Conservation (phyloP, 1,140 invertebrate species). For the Lineus longissimus region DNA sequence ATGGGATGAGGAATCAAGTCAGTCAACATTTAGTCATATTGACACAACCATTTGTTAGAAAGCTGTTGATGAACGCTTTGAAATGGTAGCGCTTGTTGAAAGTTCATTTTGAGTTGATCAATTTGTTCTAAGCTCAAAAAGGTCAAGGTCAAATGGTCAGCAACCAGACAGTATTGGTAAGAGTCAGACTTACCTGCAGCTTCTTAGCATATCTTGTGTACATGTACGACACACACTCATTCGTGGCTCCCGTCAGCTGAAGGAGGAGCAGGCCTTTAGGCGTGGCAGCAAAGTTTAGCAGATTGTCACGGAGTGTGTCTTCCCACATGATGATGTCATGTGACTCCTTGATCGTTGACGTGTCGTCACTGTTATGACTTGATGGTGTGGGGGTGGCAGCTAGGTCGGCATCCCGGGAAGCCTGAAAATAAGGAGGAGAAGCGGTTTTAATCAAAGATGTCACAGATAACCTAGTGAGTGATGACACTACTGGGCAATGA, state of each 20-base stretch:
- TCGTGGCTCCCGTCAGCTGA: slow-evolving; percentile 44
- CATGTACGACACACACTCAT: slow-evolving; percentile 51
- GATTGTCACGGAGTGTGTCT: slow-evolving; percentile 47
- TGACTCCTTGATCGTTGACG: slow-evolving; percentile 16
- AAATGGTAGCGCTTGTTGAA: too few species aligned
- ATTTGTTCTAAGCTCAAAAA: too few species aligned
- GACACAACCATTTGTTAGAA: too few species aligned
- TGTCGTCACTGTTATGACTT: slow-evolving; percentile 24
- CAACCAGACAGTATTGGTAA: too few species aligned
- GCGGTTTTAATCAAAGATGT: too few species aligned
- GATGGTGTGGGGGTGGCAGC: slow-evolving; percentile 34
- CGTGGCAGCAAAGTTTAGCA: slow-evolving; percentile 52
- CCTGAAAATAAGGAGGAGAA: slow-evolving; percentile 21
- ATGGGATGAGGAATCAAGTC: background rate
- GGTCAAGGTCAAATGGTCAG: too few species aligned
- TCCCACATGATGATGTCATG: slow-evolving; percentile 40
- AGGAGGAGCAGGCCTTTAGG: slow-evolving; percentile 50
- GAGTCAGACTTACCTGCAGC: slow-evolving; percentile 50
- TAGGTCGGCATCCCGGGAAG: slow-evolving; percentile 28
- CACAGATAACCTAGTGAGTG: too few species aligned
- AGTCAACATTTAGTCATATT: too few species aligned
- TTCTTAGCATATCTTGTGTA: slow-evolving; percentile 48
- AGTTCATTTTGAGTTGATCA: too few species aligned
- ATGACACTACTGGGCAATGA: too few species aligned
- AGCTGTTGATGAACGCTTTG: too few species aligned